phyloP scores from a whole-genome alignment of 2,888 invertebrate species.

The Eupsilia transversa region DNA sequence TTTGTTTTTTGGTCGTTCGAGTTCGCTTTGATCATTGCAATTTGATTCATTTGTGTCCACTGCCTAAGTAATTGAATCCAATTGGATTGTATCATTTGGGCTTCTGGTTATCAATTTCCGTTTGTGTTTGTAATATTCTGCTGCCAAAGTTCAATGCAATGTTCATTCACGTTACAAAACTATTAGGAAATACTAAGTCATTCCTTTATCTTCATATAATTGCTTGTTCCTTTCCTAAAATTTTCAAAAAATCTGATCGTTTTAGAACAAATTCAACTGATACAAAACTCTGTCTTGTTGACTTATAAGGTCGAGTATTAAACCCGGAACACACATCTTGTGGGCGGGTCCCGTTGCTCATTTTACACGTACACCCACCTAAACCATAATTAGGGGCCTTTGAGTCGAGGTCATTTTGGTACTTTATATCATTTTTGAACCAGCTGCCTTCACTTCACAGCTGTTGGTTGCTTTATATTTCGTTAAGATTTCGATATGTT shows the following conservation, averaged over 20 bases:
- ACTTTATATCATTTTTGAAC: conserved; percentile 48
- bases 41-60: conserved; percentile 38
- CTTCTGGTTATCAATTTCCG: not conserved
- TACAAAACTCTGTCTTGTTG: conserved; percentile 34
- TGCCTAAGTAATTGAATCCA: conserved; percentile 24
- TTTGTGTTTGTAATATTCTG: not conserved
- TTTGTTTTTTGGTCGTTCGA: conserved; percentile 38
- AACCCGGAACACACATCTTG: conserved; percentile 70
- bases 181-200: not conserved
- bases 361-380: conserved; percentile 67
- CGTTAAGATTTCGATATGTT: conserved; percentile 29
- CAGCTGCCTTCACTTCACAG: conserved; percentile 59
- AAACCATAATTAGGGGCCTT: conserved; percentile 67
- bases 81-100: conserved; percentile 22
- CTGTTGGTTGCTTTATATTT: conserved; percentile 41
- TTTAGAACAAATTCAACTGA: conserved; percentile 11
- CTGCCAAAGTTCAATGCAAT: not conserved
- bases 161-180: not conserved
- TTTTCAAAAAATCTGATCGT: not conserved
- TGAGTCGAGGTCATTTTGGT: conserved; percentile 64
- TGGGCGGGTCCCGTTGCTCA: conserved; percentile 67
- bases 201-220: not conserved
- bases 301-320: conserved; percentile 56
- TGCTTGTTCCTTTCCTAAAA: not conserved
- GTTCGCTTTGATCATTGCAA: conserved; percentile 27